Evolutionary conservation across 37 sponge, comb jelly and placozoan species (phyloP), one percentile per base, ranked within the genome.

Genomic region (Halichondria panicea): DNA sequence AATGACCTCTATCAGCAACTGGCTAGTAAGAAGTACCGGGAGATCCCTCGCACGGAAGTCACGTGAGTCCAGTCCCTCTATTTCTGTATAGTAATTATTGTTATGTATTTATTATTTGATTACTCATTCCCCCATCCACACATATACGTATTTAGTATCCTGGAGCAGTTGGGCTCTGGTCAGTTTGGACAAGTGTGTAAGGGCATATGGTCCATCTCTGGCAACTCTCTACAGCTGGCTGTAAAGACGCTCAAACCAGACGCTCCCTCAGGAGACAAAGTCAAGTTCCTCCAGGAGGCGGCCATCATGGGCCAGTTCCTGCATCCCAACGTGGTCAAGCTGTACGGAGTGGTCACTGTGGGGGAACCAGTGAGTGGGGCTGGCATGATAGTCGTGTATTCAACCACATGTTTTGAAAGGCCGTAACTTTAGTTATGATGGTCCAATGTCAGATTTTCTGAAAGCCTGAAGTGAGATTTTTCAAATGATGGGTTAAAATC

Each of bases 251-350:
- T 85, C 62, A 81, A 72, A 30, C 33, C 61, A 7, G 36, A 32
- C 18, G 68, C 72, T 5, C 8, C 62, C 34, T 61, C 55, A 21
- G 69, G 50, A 3, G 77, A 75, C 35, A 65, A 69, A 40, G 82
- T 90, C 36, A 90, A 77, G 68, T 81, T 90, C 62, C 86, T 90
- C 12, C 81, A 85, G 66, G 91, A 90, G 60, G 86, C 91, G 21
- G 81, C 86, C 78, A 81, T 84, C 45, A 85, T 81, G 82, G 91
- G 86, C 27, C 91, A 90, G 82, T 90, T 90, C 72, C 32, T 44
- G 22, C 91, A 90, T 70, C 82, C 78, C 7, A 80, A 90, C 42
- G 63, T 90, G n/a, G 68, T 90, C 42, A 74, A 59, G 18, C 57
- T 90, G 9, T 63, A 76, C 64, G 91, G 91, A 71, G 86, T 90